Percentiles rank a stretch among this genome's conserved stretches.
phyloP scores from a whole-genome alignment of 2,888 invertebrate genomes.

The Latheticus oryzae region DNA sequence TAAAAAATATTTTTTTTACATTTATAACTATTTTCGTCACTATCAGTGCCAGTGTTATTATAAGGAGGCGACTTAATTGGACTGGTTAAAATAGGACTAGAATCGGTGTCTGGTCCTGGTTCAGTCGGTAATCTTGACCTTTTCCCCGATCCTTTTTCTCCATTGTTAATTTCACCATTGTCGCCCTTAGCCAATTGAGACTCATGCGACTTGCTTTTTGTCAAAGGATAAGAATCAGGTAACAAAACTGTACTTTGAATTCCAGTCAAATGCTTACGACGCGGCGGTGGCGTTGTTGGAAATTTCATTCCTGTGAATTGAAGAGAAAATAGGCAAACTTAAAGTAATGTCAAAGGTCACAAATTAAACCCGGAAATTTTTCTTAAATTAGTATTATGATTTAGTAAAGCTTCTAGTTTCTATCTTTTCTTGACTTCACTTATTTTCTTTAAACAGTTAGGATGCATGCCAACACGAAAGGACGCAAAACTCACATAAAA shows the following conservation, averaged over 20 bases:
- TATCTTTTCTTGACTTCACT: too few species aligned
- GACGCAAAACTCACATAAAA: too few species aligned
- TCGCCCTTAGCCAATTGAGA: conserved; percentile 80
- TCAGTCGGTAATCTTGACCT: conserved; percentile 72
- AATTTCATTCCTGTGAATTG: conserved; percentile 71
- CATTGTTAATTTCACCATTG: conserved; percentile 47
- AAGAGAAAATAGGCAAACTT: not conserved
- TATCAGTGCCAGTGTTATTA: conserved; percentile 64
- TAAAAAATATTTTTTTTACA: conserved; percentile 53
- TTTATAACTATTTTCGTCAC: conserved; percentile 68
- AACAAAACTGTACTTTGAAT: conserved; percentile 61
- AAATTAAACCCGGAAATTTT: too few species aligned
- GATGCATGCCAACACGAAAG: too few species aligned
- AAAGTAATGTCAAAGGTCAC: not conserved
- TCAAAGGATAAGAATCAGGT: conserved; percentile 74
- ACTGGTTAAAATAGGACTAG: conserved; percentile 68
- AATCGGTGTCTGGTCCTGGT: conserved; percentile 69
- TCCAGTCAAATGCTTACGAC: conserved; percentile 74
- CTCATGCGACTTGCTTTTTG: conserved; percentile 93
- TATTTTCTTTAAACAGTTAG: too few species aligned
- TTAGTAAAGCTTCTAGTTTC: too few species aligned
- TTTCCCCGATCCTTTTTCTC: conserved; percentile 45
- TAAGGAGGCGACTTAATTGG: conserved; percentile 73
- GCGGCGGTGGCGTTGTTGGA: conserved; percentile 85
- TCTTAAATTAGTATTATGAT: too few species aligned